Base-by-base conservation (phyloP, 2,888 invertebrate species). In the Drosophila recens region DNA sequence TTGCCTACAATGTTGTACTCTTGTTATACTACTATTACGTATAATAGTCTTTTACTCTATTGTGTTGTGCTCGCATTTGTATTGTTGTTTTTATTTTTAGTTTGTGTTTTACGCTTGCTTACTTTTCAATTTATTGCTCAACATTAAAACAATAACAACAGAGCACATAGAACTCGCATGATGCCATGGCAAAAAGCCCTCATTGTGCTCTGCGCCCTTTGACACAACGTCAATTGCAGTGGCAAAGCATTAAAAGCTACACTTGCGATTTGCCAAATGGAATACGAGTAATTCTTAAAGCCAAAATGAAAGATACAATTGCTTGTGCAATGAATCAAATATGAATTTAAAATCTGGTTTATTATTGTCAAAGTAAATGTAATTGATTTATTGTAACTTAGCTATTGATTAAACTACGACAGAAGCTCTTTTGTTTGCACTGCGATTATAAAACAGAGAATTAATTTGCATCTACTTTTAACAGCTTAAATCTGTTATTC, bases 51-150 rank as follows among this genome's bases (percentile, higher is more conserved):
- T 2, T 10, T 11, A 2, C 11, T 2, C 33, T 17, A 15, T 34
- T n/a, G 23, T 20, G 36, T 48, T 68, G 33, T 10, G 10, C 10
- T 33, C 33, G 33, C 10, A 33, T 13, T 38, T 9, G 17, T 56
- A 11, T 65, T 40, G 20, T 64, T 49, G 67, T 52, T 56, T 62
- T 27, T 27, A 6, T 6, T 5, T 54, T 75, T 30, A 30, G 72
- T 43, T 51, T 88, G 71, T 67, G 72, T 64, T 82, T 77, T 76
- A 75, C 79, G 87, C 85, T 80, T 85, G 88, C 84, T 89, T 85
- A 78, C 77, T 84, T 84, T 89, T 83, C 80, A 85, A 90, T 90
- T 90, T 90, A 89, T 87, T 82, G 83, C 67, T 73, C 62, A 68
- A 67, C 81, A 89, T 87, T 80, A 84, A 82, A 40, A 57, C 33